Evolutionary conservation across 2,888 invertebrate genomes (phyloP), one percentile per base, ranked within the genome.

Genomic region (Amblyteles armatorius): DNA sequence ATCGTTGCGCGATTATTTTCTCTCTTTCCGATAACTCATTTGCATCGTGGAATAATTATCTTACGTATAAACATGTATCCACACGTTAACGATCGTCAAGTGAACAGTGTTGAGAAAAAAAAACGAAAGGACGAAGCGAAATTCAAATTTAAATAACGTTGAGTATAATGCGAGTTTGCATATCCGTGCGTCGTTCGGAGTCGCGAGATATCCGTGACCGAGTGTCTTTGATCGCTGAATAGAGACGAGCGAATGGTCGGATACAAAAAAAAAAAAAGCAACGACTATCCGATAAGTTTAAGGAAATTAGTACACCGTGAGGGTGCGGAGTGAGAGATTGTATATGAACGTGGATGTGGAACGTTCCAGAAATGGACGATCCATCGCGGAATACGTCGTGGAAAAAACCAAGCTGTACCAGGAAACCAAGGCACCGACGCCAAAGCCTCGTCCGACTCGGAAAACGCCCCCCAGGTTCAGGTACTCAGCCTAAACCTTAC

Each of bases 381-480:
- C 95, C 96, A 97, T 94, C 96, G 96, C 93, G 97, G 97, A 95
- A 96, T 97, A 94, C 96, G 96, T 93, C 96, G 97, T 94, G 96
- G 96, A 94, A 93, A 93, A 93, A 93, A 93, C 92, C 93, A 93
- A 92, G 91, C 93, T 90, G 91, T 91, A 88, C 92, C 93, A 93
- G 93, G 93, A 90, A 92, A 92, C 91, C 93, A 93, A 92, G 93
- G 93, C 92, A 90, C 91, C 89, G 93, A 93, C 88, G 92, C 92
- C 90, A 93, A 93, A 91, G 93, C 92, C 91, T 92, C 93, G 88
- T 93, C 93, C 86, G 93, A 93, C 92, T 92, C 92, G 93, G 93
- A 93, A 93, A 93, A 93, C 91, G 90, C 92, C 90, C 92, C 93
- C 90, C 93, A 93, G 93, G 93, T 93, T 93, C 93, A 93, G 93